phyloP scores from a whole-genome alignment of 1,140 invertebrate species.

The Hyphantria cunea region DNA sequence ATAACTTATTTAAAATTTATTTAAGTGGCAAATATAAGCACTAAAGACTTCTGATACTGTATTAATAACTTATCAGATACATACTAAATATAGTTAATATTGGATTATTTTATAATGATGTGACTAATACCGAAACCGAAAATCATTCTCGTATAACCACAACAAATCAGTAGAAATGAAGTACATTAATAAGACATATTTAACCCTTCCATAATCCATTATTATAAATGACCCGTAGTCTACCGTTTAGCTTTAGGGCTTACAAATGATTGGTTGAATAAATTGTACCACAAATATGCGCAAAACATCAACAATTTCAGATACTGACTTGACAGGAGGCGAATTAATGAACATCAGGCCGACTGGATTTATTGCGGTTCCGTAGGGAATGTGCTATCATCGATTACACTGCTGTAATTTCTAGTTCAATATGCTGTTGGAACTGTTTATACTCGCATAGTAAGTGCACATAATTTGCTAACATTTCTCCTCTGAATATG shows the following conservation, averaged over 20 bases:
- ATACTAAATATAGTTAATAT: too few species aligned
- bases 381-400: constrained; percentile 36
- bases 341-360: constrained; percentile 68
- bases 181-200: constrained; percentile 22
- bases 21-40: too few species aligned
- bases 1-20: too few species aligned
- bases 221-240: constrained; percentile 44
- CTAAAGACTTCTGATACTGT: too few species aligned
- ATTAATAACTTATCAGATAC: too few species aligned
- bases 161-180: too few species aligned
- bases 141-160: too few species aligned
- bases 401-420: constrained; percentile 40
- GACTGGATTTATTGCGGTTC: constrained; percentile 61
- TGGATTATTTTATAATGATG: too few species aligned
- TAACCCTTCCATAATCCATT: constrained; percentile 29
- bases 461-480: constrained; percentile 3
- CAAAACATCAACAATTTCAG: constrained; percentile 72
- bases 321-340: constrained; percentile 55
- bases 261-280: constrained; percentile 58
- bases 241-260: constrained; percentile 41
- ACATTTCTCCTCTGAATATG: too few species aligned
- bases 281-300: constrained; percentile 55
- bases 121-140: too few species aligned
- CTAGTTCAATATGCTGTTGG: constrained; percentile 33
- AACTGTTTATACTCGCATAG: constrained; percentile 8